A percentile compares a stretch with the other conserved stretches of the same genome.
These are phyloP conservation scores for Otis tarda DNA, from an alignment of 2,113 vertebrate species.

Conservation along the genomic window DNA sequence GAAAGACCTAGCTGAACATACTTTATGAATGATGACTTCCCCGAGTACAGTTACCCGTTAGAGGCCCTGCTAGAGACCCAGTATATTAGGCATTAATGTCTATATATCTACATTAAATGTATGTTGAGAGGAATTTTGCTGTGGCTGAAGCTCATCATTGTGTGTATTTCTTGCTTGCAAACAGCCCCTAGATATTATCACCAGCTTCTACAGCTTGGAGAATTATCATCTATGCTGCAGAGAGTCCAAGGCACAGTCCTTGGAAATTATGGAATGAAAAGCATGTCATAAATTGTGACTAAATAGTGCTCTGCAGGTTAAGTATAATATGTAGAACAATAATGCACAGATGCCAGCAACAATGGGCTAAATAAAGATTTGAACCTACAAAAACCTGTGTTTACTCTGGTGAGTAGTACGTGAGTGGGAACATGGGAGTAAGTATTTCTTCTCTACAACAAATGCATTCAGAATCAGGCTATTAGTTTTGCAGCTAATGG, in stretches of 20 bases:
- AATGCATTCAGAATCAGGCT: not conserved
- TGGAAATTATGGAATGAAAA: not conserved
- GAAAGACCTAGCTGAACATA: not conserved
- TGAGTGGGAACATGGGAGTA: not conserved
- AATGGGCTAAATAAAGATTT: not conserved
- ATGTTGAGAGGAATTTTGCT: not conserved
- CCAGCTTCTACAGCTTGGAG: not conserved
- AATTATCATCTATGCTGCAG: not conserved
- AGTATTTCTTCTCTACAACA: not conserved
- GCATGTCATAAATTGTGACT: not conserved
- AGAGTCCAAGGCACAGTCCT: not conserved
- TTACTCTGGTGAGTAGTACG: not conserved
- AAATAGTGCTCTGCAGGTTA: not conserved
- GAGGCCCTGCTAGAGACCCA: not conserved
- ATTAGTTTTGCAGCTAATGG: constrained; percentile 9
- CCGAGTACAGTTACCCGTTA: rapidly evolving
- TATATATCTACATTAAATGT: not conserved
- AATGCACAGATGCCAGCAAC: not conserved
- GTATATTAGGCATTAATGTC: not conserved
- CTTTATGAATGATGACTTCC: not conserved
- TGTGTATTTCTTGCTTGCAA: not conserved
- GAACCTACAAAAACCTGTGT: not conserved
- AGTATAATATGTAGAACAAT: not conserved
- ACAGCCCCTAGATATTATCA: not conserved
- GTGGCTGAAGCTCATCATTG: not conserved